Conservation (phyloP, 2,888 invertebrate species). For the Podotricha telesiphe region DNA sequence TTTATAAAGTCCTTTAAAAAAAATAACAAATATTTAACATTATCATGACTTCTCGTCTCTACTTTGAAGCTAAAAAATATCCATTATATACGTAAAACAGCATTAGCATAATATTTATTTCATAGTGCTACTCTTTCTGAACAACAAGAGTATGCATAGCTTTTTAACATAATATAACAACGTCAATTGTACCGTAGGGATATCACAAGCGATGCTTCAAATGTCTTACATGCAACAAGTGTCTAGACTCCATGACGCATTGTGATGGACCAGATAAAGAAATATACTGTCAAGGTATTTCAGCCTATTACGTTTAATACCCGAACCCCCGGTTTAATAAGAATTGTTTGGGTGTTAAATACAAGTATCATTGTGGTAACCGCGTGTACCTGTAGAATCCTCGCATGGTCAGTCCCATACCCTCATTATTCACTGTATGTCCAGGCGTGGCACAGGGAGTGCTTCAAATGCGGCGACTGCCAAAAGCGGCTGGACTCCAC, state of each 20-base stretch:
- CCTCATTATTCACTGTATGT: constrained; percentile 78
- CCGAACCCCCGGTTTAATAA: constrained; percentile 29
- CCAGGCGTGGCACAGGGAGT: constrained; percentile 95
- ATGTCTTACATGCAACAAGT: constrained; percentile 92
- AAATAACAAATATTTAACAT: constrained; percentile 22
- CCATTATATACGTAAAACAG: constrained; percentile 12
- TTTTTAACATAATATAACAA: constrained; percentile 35
- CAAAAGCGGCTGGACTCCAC: constrained; percentile 94
- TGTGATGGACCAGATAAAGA: constrained; percentile 96
- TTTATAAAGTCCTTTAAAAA: neutral
- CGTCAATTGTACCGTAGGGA: constrained; percentile 84
- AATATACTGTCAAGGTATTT: constrained; percentile 95
- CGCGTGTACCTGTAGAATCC: constrained; percentile 60
- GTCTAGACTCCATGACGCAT: constrained; percentile 93
- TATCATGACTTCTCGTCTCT: constrained; percentile 16
- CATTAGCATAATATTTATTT: constrained; percentile 12
- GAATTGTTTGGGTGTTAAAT: constrained; percentile 61
- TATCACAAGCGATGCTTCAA: constrained; percentile 96
- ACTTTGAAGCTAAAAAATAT: constrained; percentile 27
- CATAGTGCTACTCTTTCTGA: constrained; percentile 22
- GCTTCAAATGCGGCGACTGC: constrained; percentile 96
- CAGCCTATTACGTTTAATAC: constrained; percentile 44
- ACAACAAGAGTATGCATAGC: constrained; percentile 22
- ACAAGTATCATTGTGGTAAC: constrained; percentile 70
- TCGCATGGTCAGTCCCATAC: constrained; percentile 61